Conservation (phyloP, 2,888 invertebrate genomes). For the Torymus auratus region DNA sequence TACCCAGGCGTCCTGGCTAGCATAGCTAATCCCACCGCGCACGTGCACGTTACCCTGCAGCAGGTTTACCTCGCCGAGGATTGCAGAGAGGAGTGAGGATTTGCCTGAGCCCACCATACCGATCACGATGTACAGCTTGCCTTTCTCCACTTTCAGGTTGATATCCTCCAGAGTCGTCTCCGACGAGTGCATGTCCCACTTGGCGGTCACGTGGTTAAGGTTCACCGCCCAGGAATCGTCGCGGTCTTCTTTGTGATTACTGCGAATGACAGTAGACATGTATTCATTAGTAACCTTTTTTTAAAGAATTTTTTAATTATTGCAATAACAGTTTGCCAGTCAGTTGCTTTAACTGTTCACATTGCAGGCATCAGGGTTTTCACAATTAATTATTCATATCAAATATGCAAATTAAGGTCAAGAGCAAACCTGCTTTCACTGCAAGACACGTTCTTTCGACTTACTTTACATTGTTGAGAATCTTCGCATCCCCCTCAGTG, state of each 20-base stretch:
- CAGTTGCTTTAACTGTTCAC: too few species aligned
- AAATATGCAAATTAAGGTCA: neutral
- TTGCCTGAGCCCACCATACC: constrained; percentile 88
- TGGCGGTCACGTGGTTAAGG: constrained; percentile 72
- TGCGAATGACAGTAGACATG: neutral
- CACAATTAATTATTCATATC: neutral
- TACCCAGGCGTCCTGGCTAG: constrained; percentile 92
- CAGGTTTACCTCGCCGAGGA: constrained; percentile 85
- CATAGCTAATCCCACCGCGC: constrained; percentile 84
- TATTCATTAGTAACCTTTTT: neutral
- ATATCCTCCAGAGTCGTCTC: constrained; percentile 79
- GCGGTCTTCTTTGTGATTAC: neutral
- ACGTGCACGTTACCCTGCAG: constrained; percentile 81
- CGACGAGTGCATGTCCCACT: constrained; percentile 79
- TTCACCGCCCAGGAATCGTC: constrained; percentile 52
- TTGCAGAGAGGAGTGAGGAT: constrained; percentile 82
- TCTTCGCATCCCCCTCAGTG: neutral
- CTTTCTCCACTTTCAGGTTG: constrained; percentile 79
- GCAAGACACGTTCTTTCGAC: neutral
- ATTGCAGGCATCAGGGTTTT: too few species aligned
- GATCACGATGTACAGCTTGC: constrained; percentile 83
- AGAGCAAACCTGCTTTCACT: neutral
- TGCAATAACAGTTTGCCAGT: neutral
- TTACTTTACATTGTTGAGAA: constrained; percentile 12
- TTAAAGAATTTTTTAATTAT: neutral